Evolutionary conservation across 2,888 invertebrate species (phyloP).

Genomic region (Ophion slaviceki): DNA sequence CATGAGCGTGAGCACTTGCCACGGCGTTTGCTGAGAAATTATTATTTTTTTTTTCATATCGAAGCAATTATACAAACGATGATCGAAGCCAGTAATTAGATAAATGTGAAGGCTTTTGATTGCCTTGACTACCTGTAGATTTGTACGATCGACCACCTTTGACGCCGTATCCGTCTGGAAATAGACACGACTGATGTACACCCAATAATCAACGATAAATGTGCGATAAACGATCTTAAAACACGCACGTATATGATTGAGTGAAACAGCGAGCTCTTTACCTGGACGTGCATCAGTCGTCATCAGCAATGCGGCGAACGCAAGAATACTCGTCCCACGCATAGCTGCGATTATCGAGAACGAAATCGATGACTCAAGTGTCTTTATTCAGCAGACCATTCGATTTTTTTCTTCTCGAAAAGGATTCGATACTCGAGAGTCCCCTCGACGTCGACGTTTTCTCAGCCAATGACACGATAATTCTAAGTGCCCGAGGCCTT

Average conservation of each 20-base stretch:
- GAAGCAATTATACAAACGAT: background rate
- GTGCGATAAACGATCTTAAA: background rate
- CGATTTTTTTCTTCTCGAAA: background rate
- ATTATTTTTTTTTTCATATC: background rate
- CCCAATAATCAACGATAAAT: background rate
- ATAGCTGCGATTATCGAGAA: slow-evolving; percentile 36
- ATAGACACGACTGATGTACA: background rate
- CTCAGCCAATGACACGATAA: slow-evolving; percentile 49
- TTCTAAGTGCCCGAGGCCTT: slow-evolving; percentile 50
- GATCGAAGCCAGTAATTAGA: background rate
- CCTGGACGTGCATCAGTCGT: slow-evolving; percentile 47
- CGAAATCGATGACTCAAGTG: slow-evolving; percentile 5
- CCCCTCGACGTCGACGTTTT: slow-evolving; percentile 24
- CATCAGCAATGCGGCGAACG: slow-evolving; percentile 33
- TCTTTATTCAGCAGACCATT: slow-evolving; percentile 30
- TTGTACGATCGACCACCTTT: slow-evolving; percentile 45
- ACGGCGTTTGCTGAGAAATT: slow-evolving; percentile 42
- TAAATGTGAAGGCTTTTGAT: background rate
- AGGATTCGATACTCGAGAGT: background rate
- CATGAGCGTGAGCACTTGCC: slow-evolving; percentile 45
- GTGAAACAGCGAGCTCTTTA: slow-evolving; percentile 7
- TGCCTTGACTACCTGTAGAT: slow-evolving; percentile 37
- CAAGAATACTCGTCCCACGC: slow-evolving; percentile 42
- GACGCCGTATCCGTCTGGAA: slow-evolving; percentile 57
- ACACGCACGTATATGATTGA: background rate